Conservation (phyloP, 2,113 vertebrate species). For the Tretioscincus oriximinensis region DNA sequence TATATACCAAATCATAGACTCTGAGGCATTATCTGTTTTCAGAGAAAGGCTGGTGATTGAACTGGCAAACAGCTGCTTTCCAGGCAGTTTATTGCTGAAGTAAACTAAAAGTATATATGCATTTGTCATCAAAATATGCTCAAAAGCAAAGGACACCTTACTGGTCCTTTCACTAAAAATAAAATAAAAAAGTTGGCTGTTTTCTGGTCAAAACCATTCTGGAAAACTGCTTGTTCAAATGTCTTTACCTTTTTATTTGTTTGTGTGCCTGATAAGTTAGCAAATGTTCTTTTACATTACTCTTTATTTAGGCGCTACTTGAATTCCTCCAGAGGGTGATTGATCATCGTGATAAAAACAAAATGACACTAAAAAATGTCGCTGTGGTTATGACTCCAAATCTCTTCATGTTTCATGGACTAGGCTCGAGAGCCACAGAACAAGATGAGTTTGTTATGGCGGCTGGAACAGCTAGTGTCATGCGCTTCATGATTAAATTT, state of each 20-base stretch:
- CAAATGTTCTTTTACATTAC: constrained; percentile 36
- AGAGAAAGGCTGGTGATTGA: too few relatives aligned
- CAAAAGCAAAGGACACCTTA: background rate
- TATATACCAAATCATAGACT: too few relatives aligned
- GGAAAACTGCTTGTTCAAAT: background rate
- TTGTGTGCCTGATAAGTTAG: constrained; percentile 1
- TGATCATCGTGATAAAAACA: constrained; percentile 88
- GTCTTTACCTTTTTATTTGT: background rate
- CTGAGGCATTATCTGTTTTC: too few relatives aligned
- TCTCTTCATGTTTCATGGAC: constrained; percentile 89
- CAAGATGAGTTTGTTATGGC: constrained; percentile 90
- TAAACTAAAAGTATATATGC: too few relatives aligned
- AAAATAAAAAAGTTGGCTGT: background rate
- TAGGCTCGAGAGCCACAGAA: constrained; percentile 81
- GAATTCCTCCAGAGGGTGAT: constrained; percentile 95
- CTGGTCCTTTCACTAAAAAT: background rate
- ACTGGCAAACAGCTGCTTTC: too few relatives aligned
- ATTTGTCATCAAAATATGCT: background rate
- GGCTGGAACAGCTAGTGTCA: constrained; percentile 84
- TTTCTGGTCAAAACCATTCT: background rate
- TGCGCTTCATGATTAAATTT: constrained; percentile 89
- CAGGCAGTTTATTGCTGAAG: too few relatives aligned
- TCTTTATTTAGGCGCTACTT: constrained; percentile 81
- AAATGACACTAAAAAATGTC: constrained; percentile 95
- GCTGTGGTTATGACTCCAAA: constrained; percentile 97